phyloP scores from a whole-genome alignment of 2,888 invertebrate species.

The Nemurella pictetii region DNA sequence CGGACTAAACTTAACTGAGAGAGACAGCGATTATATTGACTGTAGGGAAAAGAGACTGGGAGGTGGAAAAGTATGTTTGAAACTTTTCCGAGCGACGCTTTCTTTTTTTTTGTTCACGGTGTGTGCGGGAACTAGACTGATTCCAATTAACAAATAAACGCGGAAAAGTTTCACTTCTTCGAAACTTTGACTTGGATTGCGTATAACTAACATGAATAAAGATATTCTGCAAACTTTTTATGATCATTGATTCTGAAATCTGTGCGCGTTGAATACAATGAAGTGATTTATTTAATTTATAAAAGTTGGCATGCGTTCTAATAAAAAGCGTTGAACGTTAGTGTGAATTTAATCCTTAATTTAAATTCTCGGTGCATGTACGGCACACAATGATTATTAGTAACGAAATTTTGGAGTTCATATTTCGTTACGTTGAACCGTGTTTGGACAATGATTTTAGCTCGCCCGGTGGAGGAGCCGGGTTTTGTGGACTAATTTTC shows the following conservation, averaged over 20 bases:
- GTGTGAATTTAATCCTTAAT: no score
- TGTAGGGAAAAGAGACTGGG: conserved; percentile 25
- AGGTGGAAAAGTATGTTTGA: conserved; percentile 33
- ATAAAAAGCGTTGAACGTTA: no score
- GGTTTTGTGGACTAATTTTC: no score
- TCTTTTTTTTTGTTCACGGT: not conserved
- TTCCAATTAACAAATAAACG: conserved; percentile 32
- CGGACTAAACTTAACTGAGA: conserved; percentile 35
- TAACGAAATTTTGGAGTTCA: no score
- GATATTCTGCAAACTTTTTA: not conserved
- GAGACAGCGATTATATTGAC: conserved; percentile 35
- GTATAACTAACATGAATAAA: not conserved
- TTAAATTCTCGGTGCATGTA: no score
- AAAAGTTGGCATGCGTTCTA: not conserved
- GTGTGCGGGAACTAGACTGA: conserved; percentile 21
- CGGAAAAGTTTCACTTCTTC: conserved; percentile 16
- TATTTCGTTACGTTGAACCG: not conserved
- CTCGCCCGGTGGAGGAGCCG: not conserved
- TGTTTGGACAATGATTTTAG: no score
- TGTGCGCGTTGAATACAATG: not conserved
- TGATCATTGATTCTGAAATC: not conserved
- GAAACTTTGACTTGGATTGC: not conserved
- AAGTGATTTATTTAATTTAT: not conserved
- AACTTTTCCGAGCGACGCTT: conserved; percentile 23
- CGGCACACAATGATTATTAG: no score